A percentile compares a stretch with the other conserved stretches of the same genome.
phyloP scores from a whole-genome alignment of 2,797 vertebrate genomes.

The Oryzias dopingdopingensis region DNA sequence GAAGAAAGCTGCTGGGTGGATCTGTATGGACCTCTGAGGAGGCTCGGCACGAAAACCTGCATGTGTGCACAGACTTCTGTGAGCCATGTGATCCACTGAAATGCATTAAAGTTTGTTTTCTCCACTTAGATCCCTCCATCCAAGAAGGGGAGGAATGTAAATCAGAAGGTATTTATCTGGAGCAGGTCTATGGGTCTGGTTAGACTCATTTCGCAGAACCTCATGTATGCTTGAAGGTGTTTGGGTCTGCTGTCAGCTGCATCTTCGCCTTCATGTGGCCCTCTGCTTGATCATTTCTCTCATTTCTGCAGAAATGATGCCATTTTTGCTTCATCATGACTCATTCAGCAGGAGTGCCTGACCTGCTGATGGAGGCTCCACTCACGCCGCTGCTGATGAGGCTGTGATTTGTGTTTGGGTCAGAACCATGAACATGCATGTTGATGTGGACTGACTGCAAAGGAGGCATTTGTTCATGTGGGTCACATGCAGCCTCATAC shows the following conservation, averaged over 20 bases:
- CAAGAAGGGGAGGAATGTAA: slow-evolving; percentile 80
- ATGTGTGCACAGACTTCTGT: slow-evolving; percentile 39
- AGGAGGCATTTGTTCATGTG: too few species aligned
- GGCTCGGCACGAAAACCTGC: not conserved
- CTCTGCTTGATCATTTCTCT: slow-evolving; percentile 7
- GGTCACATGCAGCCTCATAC: too few species aligned
- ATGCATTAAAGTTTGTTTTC: slow-evolving; percentile 75
- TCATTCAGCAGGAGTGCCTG: too few species aligned
- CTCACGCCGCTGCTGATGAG: too few species aligned
- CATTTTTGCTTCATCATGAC: too few species aligned
- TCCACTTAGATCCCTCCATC: slow-evolving; percentile 78
- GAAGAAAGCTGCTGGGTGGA: too few species aligned
- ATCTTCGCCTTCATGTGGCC: slow-evolving; percentile 21
- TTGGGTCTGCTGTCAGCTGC: slow-evolving; percentile 40
- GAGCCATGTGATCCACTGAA: slow-evolving; percentile 35
- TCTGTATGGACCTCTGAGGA: too few species aligned
- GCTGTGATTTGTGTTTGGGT: too few species aligned
- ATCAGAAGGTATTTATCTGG: slow-evolving; percentile 81
- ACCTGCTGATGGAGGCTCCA: too few species aligned
- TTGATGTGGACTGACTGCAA: too few species aligned
- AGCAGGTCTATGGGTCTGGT: slow-evolving; percentile 25
- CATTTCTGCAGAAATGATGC: too few species aligned
- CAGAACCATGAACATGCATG: too few species aligned
- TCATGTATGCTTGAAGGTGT: slow-evolving; percentile 47
- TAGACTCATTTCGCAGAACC: slow-evolving; percentile 32